Evolutionary conservation across 2,113 vertebrate genomes (phyloP).

Genomic region (Neodon shergylaensis): DNA sequence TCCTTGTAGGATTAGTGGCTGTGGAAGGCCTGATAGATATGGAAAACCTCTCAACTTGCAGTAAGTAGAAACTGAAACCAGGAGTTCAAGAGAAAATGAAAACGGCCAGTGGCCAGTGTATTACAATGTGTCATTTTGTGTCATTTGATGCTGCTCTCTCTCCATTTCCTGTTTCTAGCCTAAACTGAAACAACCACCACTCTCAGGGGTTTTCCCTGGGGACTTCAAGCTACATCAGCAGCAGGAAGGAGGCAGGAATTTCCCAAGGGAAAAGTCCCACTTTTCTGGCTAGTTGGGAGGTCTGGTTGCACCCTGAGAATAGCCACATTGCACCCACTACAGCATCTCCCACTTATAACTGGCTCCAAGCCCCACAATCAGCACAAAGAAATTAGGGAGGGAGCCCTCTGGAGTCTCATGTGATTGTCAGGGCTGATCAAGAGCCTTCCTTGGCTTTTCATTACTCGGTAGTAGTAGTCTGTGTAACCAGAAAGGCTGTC

Average conservation of each 20-base stretch:
- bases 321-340: not conserved
- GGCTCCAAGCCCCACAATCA: accelerated
- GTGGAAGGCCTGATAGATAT: not conserved
- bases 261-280: not conserved
- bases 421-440: not conserved
- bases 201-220: conserved; percentile 5
- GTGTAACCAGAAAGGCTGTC: not conserved
- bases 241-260: conserved; percentile 17
- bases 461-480: not conserved
- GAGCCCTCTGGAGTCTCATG: not conserved
- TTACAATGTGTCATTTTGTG: not conserved
- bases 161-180: conserved; percentile 65
- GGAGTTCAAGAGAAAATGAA: conserved; percentile 44
- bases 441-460: not conserved
- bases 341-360: not conserved
- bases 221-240: not conserved
- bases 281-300: not conserved
- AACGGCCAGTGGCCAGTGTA: not conserved
- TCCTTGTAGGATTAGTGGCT: not conserved
- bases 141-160: conserved; percentile 7
- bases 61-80: not conserved
- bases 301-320: not conserved
- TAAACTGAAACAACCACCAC: conserved; percentile 7
- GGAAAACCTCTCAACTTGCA: conserved; percentile 2
- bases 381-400: not conserved